Base-by-base conservation (phyloP, 2,888 invertebrate genomes). In the Pegoplata infirma region DNA sequence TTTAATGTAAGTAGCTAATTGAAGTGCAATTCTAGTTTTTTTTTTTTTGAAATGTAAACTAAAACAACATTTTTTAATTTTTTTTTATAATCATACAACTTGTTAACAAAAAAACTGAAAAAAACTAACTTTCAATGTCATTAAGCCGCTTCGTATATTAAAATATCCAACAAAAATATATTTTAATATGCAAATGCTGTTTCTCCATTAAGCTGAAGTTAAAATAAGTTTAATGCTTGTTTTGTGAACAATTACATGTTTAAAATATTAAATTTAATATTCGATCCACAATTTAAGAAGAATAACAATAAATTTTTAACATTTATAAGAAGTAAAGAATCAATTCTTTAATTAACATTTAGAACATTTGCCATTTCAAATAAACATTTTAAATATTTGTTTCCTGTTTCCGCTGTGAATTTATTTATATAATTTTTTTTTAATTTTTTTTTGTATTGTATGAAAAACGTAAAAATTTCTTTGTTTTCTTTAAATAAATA, bases 51-150 rank as follows among this genome's bases (percentile, higher is more conserved):
- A 36, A 47, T 63, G 3, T 19, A 49, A 63, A 63, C 12, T 44
- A n/a, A n/a, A n/a, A n/a, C n/a, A n/a, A n/a, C n/a, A 25, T 46
- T 46, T 59, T n/a, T 36, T 14, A 21, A 21, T 36, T 23, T 64
- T 21, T 23, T 21, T 58, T 44, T 46, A 14, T 10, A 46, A 46
- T 16, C 32, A 10, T 23, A 55, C 10, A 61, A 36, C 16, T 46
- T 17, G 40, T 74, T 53, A 25, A 10, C 17, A 59, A 40, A 28
- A 59, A 40, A 3, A 36, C 7, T n/a, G 14, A 23, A 23, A 64
- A 21, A 76, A 63, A 67, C 32, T 73, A 36, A 68, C 46, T 73
- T 77, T 77, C 77, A 77, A 73, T 77, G 77, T 73, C 73, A 77
- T 36, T 53, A 63, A 46, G 72, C 68, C 68, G 67, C 63, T 36